phyloP scores from a whole-genome alignment of 2,888 invertebrate genomes.

The Scaptodrosophila latifasciaeformis region DNA sequence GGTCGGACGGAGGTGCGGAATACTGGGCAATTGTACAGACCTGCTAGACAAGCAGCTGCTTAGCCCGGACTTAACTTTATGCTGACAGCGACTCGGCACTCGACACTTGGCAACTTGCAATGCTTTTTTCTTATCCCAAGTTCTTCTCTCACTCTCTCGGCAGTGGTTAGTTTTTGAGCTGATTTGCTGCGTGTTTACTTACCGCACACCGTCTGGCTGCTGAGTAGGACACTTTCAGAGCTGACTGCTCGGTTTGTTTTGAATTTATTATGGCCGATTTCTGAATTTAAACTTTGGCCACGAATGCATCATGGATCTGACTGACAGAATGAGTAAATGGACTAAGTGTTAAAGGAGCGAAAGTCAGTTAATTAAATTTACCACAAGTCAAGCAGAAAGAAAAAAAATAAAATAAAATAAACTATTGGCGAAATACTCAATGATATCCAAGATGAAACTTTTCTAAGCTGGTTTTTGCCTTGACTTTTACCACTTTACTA shows the following conservation, averaged over 20 bases:
- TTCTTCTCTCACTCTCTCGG: neutral
- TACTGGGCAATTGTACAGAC: neutral
- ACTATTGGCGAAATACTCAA: too few relatives aligned
- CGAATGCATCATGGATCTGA: too few relatives aligned
- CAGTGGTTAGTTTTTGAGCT: conserved; percentile 32
- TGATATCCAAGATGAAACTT: too few relatives aligned
- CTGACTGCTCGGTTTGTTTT: conserved; percentile 8
- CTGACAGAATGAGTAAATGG: too few relatives aligned
- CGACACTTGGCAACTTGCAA: conserved; percentile 55
- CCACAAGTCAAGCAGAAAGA: too few relatives aligned
- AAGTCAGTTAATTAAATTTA: too few relatives aligned
- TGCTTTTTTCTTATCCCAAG: conserved; percentile 16
- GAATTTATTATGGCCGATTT: conserved; percentile 42
- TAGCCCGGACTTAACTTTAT: conserved; percentile 59
- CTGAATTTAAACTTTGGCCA: conserved; percentile 38
- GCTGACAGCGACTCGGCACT: conserved; percentile 63
- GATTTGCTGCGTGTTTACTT: conserved; percentile 52
- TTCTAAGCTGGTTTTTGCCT: too few relatives aligned
- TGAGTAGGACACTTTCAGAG: neutral
- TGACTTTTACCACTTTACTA: too few relatives aligned
- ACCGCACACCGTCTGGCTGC: conserved; percentile 8
- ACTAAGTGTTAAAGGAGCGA: too few relatives aligned
- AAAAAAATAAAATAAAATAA: too few relatives aligned
- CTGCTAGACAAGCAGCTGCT: conserved; percentile 40
- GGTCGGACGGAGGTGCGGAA: neutral